Conservation (phyloP, 2,797 vertebrate species). For the Spea hammondii region DNA sequence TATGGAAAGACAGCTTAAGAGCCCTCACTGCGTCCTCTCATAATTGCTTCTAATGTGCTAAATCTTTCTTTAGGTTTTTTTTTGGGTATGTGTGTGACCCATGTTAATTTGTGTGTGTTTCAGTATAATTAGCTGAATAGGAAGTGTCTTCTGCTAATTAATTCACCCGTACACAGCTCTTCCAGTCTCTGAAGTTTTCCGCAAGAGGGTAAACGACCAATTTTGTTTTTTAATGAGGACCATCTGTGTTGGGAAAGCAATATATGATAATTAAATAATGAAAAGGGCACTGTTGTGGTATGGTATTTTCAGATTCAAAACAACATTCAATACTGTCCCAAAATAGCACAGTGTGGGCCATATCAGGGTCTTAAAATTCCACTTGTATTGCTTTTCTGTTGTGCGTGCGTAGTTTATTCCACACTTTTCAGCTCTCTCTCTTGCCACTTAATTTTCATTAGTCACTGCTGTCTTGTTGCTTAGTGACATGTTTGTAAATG, state of each 20-base stretch:
- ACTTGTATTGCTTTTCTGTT: slow-evolving; percentile 9
- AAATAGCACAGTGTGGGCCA: slow-evolving; percentile 16
- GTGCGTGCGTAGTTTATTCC: neutral
- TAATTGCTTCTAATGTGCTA: neutral
- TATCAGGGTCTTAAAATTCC: neutral
- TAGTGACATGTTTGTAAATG: slow-evolving; percentile 39
- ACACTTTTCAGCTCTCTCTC: neutral
- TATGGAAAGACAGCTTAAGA: neutral
- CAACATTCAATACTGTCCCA: slow-evolving; percentile 31
- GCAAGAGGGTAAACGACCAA: slow-evolving; percentile 56
- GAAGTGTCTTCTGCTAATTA: slow-evolving; percentile 60
- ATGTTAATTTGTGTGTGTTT: slow-evolving; percentile 24
- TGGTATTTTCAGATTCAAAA: slow-evolving; percentile 15
- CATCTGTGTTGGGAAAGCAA: slow-evolving; percentile 35
- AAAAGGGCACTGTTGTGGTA: slow-evolving; percentile 33
- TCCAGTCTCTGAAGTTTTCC: slow-evolving; percentile 60
- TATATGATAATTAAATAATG: slow-evolving; percentile 36
- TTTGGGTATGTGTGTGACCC: neutral
- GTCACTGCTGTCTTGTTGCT: slow-evolving; percentile 38
- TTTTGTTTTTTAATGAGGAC: slow-evolving; percentile 63
- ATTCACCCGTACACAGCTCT: slow-evolving; percentile 55
- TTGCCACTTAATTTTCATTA: slow-evolving; percentile 7
- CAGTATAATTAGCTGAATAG: slow-evolving; percentile 54
- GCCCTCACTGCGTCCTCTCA: neutral
- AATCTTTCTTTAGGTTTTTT: slow-evolving; percentile 19